These are phyloP conservation scores for Eupeodes luniger DNA, from an alignment of 2,888 invertebrate species.

Conservation along the genomic window DNA sequence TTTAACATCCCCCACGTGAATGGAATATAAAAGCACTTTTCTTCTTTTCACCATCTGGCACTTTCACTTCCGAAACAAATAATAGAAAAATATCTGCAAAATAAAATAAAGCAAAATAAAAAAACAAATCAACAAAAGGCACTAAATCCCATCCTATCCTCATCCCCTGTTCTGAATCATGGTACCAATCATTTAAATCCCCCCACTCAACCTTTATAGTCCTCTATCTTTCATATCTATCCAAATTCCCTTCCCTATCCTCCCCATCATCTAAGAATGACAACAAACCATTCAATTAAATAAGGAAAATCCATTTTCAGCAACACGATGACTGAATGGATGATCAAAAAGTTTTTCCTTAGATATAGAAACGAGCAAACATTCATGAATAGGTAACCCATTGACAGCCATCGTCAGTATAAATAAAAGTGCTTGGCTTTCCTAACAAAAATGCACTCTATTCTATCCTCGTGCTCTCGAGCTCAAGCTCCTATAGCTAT, in stretches of 20 bases:
- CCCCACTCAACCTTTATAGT: not conserved
- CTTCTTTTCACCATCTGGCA: slow-evolving; percentile 25
- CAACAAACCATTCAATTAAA: slow-evolving; percentile 69
- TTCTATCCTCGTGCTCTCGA: not conserved
- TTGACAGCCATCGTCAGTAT: slow-evolving; percentile 25
- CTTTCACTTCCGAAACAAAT: slow-evolving; percentile 30
- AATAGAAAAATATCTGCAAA: slow-evolving; percentile 1
- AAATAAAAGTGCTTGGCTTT: slow-evolving; percentile 36
- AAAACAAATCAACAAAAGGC: slow-evolving; percentile 19
- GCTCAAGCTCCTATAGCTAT: not conserved
- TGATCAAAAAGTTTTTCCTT: slow-evolving; percentile 45
- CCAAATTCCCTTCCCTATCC: no score
- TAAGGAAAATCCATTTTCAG: slow-evolving; percentile 55
- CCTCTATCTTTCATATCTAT: not conserved
- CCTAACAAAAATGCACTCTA: slow-evolving; percentile 24
- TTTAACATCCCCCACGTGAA: slow-evolving; percentile 17
- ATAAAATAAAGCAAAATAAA: not conserved
- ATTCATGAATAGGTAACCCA: slow-evolving; percentile 59
- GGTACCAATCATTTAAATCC: slow-evolving; percentile 39
- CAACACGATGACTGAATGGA: slow-evolving; percentile 57
- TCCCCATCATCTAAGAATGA: slow-evolving; percentile 18
- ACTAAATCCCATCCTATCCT: not conserved
- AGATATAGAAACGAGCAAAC: not conserved
- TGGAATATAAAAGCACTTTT: slow-evolving; percentile 4
- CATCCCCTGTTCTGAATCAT: not conserved